Evolutionary conservation across 1,140 invertebrate species (phyloP).

Genomic region (Harlomillsia oculata): DNA sequence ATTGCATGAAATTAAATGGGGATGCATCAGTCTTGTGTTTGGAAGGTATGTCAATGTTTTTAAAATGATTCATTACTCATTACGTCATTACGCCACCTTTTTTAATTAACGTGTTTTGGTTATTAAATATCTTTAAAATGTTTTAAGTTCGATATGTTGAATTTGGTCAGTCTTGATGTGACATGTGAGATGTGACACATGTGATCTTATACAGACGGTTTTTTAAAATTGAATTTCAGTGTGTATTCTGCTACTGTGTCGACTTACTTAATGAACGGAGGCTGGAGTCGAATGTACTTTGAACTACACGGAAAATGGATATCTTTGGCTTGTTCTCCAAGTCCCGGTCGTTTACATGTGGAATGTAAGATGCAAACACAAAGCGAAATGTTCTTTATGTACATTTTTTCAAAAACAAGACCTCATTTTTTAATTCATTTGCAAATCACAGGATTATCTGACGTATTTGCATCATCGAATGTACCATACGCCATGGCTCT

Average conservation of each 20-base stretch:
- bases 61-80: too few relatives aligned
- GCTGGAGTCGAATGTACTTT: slow-evolving; percentile 55
- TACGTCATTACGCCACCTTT: too few relatives aligned
- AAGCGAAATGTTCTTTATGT: neutral
- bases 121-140: too few relatives aligned
- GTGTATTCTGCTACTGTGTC: slow-evolving; percentile 49
- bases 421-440: neutral
- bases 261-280: slow-evolving; percentile 57
- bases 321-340: slow-evolving; percentile 55
- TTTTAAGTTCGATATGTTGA: too few relatives aligned
- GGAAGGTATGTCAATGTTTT: slow-evolving; percentile 37
- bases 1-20: slow-evolving; percentile 56
- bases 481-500: slow-evolving; percentile 57
- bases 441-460: slow-evolving; percentile 49
- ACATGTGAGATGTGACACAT: too few relatives aligned
- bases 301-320: slow-evolving; percentile 51
- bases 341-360: slow-evolving; percentile 55
- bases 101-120: too few relatives aligned
- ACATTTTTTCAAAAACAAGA: neutral
- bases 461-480: slow-evolving; percentile 58
- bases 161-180: too few relatives aligned
- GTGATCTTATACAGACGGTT: too few relatives aligned
- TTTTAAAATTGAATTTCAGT: slow-evolving; percentile 35
- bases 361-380: slow-evolving; percentile 41
- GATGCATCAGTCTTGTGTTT: slow-evolving; percentile 49